Conservation (phyloP, 2,797 vertebrate genomes). For the Yasuhikotakia modesta region DNA sequence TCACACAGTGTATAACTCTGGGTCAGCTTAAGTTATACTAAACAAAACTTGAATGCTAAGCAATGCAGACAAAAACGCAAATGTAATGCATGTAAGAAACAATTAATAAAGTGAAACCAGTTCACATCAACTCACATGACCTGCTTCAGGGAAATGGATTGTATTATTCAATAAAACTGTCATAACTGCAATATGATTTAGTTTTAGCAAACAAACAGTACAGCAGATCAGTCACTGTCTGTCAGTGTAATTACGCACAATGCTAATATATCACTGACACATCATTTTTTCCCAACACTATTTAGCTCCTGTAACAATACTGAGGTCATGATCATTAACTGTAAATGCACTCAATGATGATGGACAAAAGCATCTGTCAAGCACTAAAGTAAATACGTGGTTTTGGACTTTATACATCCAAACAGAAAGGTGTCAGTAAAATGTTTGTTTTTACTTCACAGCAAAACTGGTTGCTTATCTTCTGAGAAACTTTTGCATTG, state of each 20-base stretch:
- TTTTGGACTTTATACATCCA: too few species aligned
- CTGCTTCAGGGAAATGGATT: slow-evolving; percentile 35
- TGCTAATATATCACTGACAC: neutral
- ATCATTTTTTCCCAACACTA: slow-evolving; percentile 9
- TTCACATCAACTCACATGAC: slow-evolving; percentile 30
- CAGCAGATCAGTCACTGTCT: slow-evolving; percentile 34
- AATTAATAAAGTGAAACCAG: slow-evolving; percentile 56
- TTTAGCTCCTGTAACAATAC: too few species aligned
- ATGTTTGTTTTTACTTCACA: too few species aligned
- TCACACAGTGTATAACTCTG: too few species aligned
- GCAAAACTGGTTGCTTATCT: too few species aligned
- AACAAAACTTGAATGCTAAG: neutral
- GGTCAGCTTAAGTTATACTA: neutral
- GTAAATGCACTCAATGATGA: too few species aligned
- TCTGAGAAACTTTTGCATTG: too few species aligned
- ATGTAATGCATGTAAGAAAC: slow-evolving; percentile 14
- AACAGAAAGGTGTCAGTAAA: too few species aligned
- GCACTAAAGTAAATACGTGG: too few species aligned
- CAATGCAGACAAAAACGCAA: neutral
- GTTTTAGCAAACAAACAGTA: slow-evolving; percentile 32
- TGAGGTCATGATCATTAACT: too few species aligned
- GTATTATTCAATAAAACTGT: slow-evolving; percentile 8
- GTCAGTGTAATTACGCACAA: slow-evolving; percentile 34
- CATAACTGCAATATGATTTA: neutral
- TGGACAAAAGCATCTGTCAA: too few species aligned